These are phyloP conservation scores for Papilio aristodemus DNA, from an alignment of 1,140 invertebrate genomes.

Conservation along the genomic window DNA sequence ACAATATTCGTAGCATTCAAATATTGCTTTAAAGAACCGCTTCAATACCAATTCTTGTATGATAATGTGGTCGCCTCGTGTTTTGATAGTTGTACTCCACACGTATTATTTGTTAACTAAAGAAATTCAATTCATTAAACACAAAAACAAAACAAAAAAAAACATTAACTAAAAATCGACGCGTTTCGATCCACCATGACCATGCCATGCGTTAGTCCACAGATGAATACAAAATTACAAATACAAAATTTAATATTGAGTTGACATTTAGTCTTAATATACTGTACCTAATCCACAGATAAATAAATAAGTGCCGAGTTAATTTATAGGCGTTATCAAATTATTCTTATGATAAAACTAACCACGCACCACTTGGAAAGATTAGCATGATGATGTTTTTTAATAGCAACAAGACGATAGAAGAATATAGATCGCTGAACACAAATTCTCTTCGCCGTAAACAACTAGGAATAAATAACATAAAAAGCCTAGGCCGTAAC, in stretches of 20 bases:
- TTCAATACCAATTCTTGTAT: constrained; percentile 4
- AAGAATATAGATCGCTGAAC: no score
- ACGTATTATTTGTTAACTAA: constrained; percentile 30
- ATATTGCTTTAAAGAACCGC: neutral
- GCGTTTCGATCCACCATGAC: constrained; percentile 32
- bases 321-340: no score
- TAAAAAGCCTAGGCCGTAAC: no score
- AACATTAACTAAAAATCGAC: constrained; percentile 35
- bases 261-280: neutral
- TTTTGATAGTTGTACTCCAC: constrained; percentile 8
- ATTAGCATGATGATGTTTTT: no score
- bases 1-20: constrained; percentile 27
- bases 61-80: neutral
- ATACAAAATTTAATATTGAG: neutral
- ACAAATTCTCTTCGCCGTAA: no score
- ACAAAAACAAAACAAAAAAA: constrained; percentile 35
- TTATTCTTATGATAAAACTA: no score
- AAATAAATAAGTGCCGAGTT: neutral
- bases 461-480: no score
- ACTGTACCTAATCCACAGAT: neutral
- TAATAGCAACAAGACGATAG: no score
- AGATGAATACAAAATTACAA: neutral
- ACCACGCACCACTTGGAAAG: no score
- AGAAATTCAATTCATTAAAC: constrained; percentile 33
- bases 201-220: constrained; percentile 26